phyloP scores from a whole-genome alignment of 2,888 invertebrate species.

The Formica aserva region DNA sequence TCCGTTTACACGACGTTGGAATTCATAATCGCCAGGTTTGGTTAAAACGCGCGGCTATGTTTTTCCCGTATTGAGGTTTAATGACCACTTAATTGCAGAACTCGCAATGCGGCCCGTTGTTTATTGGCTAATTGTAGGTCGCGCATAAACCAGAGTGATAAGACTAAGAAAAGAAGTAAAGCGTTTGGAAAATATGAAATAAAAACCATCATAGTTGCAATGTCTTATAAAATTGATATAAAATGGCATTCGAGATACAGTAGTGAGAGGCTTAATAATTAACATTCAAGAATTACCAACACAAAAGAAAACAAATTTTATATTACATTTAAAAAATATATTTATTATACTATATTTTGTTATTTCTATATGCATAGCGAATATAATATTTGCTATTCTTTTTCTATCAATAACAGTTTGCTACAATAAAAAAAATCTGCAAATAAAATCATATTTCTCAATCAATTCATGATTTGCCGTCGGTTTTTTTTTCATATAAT shows the following conservation, averaged over 20 bases:
- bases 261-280: not conserved
- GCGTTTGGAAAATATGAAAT: constrained; percentile 20
- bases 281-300: not conserved
- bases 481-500: too few species aligned
- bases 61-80: constrained; percentile 66
- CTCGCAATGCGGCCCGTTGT: constrained; percentile 59
- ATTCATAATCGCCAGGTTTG: constrained; percentile 47
- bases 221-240: not conserved
- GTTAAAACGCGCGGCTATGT: constrained; percentile 47
- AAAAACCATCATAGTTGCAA: not conserved
- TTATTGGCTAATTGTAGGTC: constrained; percentile 61
- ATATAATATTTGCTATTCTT: not conserved
- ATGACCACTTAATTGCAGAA: constrained; percentile 70
- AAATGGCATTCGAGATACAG: not conserved
- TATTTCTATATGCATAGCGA: not conserved
- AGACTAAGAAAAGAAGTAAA: constrained; percentile 58
- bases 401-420: not conserved
- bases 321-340: not conserved
- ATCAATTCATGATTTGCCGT: not conserved
- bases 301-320: not conserved
- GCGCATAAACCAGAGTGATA: constrained; percentile 63
- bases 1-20: constrained; percentile 40
- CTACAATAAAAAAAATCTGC: not conserved
- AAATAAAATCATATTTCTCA: not conserved
- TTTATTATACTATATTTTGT: not conserved